Evolutionary conservation across 2,888 invertebrate species (phyloP), one percentile per base, ranked within the genome.

Genomic region (Maniola hyperantus): DNA sequence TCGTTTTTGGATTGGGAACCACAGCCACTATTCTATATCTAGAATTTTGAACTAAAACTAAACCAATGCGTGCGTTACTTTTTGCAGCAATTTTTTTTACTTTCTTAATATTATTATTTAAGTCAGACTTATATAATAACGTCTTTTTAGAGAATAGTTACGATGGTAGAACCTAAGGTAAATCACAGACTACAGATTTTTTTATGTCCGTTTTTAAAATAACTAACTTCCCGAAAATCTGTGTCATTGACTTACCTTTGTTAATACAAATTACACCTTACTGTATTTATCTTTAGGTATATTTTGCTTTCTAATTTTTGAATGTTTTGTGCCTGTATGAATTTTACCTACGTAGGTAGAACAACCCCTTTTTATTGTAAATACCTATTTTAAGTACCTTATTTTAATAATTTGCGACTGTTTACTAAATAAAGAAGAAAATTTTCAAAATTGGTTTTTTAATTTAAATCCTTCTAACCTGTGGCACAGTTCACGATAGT

Each of bases 341-440:
- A 78, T 80, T 87, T 87, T 88, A 88, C 91, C 91, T 91, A 90
- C 91, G 91, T 91, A 91, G 91, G 91, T 89, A 88, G 88, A 85
- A 84, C 82, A 80, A 83, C 82, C 89, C 88, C 83, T 72, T 85
- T 61, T 66, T 78, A 86, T 83, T 91, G 91, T 91, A 91, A 90
- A 90, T 91, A 91, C 85, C 84, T 91, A 89, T 84, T 84, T 81
- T 91, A 90, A 89, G 89, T 85, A 83, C 20, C 83, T 84, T 87
- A 85, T 84, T 57, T 85, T 81, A 83, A 84, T 85, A 83, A 87
- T 75, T 89, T 91, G 90, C 88, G 90, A 91, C 91, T 91, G 90
- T 91, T 91, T 84, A 89, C 85, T 88, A 82, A 91, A 90, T 90
- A 89, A 89, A 79, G 87, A 83, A 36, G 77, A 74, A 71, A 78